Conservation (phyloP, 2,113 vertebrate species). For the Centropristis striata region DNA sequence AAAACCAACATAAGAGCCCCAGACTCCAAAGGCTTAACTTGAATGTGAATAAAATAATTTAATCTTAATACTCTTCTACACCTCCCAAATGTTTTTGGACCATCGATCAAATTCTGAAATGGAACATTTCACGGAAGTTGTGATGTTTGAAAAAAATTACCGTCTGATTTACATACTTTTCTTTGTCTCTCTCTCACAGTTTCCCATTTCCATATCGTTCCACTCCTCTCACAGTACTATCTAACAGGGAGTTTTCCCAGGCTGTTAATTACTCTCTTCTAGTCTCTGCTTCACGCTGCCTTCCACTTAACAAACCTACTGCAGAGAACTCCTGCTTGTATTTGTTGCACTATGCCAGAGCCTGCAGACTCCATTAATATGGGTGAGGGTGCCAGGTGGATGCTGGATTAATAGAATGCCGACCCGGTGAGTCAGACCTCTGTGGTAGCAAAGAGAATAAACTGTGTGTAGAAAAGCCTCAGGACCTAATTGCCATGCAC, state of each 20-base stretch:
- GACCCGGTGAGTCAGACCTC: slow-evolving; percentile 43
- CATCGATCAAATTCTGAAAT: no score
- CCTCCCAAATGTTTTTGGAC: no score
- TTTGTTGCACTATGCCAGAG: slow-evolving; percentile 8
- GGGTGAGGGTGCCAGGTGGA: slow-evolving; percentile 53
- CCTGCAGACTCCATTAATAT: slow-evolving; percentile 35
- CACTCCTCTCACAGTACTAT: background rate
- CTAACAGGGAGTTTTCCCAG: slow-evolving; percentile 1
- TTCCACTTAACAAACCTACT: slow-evolving; percentile 22
- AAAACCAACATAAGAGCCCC: no score
- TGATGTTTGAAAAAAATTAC: no score
- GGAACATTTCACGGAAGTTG: no score
- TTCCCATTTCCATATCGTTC: slow-evolving; percentile 7
- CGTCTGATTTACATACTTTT: no score
- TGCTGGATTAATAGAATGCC: slow-evolving; percentile 48
- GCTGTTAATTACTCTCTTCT: slow-evolving; percentile 21
- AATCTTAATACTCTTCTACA: no score
- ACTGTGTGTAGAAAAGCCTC: slow-evolving; percentile 42
- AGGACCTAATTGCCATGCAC: slow-evolving; percentile 41
- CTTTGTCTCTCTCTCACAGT: background rate
- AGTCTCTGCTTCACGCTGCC: slow-evolving; percentile 3
- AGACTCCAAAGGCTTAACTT: no score
- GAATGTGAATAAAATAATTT: no score
- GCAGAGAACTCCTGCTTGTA: slow-evolving; percentile 5
- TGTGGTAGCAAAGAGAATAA: slow-evolving; percentile 59